Evolutionary conservation across 2,113 vertebrate species (phyloP).

Genomic region (Notothenia rossii): DNA sequence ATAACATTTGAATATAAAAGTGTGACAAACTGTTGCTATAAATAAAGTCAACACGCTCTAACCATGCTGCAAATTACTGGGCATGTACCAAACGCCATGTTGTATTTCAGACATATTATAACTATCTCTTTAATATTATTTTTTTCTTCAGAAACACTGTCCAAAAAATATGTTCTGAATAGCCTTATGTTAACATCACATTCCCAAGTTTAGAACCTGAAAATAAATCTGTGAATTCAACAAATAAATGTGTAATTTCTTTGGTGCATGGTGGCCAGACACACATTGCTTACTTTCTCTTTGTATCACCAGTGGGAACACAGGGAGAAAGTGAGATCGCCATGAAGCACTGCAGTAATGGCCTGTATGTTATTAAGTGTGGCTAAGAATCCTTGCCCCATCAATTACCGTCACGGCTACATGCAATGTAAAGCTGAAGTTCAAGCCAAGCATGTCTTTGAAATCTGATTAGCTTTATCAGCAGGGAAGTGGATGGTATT

Average conservation of each 20-base stretch:
- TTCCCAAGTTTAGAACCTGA: not conserved
- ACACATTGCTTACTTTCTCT: not conserved
- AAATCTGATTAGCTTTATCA: not conserved
- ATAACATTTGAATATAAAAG: no score
- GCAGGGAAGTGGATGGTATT: not conserved
- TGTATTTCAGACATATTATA: not conserved
- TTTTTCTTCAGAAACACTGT: not conserved
- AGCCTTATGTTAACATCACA: not conserved
- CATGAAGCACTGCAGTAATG: not conserved
- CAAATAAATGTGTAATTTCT: not conserved
- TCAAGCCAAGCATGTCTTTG: not conserved
- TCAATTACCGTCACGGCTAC: not conserved
- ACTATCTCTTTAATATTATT: not conserved
- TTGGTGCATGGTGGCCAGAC: not conserved
- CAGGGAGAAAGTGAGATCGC: no score
- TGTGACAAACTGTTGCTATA: no score
- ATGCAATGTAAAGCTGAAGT: not conserved
- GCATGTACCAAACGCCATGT: not conserved
- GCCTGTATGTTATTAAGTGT: not conserved
- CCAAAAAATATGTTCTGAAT: not conserved
- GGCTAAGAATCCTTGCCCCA: not conserved
- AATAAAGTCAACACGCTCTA: no score
- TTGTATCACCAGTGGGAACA: not conserved
- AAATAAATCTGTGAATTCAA: not conserved
- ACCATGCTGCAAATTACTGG: no score